Evolutionary conservation across 1,140 invertebrate species (phyloP).

Genomic region (Papilio machaon): DNA sequence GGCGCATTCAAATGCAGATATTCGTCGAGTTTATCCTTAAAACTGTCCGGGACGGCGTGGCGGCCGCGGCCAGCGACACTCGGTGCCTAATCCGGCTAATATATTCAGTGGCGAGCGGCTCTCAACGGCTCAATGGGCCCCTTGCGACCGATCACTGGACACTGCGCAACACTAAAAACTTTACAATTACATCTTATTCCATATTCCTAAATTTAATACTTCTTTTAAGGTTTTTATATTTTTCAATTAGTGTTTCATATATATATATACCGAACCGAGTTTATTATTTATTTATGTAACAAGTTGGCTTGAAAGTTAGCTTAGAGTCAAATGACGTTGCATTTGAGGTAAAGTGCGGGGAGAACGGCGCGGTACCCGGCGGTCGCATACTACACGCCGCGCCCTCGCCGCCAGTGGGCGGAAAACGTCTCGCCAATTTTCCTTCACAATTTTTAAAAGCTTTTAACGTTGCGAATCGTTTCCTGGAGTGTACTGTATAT

Average conservation of each 20-base stretch:
- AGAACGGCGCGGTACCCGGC: slow-evolving; percentile 61
- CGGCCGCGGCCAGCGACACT: slow-evolving; percentile 41
- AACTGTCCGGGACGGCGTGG: slow-evolving; percentile 60
- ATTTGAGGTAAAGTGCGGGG: slow-evolving; percentile 48
- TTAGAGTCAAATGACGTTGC: slow-evolving; percentile 34
- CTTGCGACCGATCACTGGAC: slow-evolving; percentile 63
- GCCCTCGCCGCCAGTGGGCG: slow-evolving; percentile 67
- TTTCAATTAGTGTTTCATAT: background rate
- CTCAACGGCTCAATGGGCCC: slow-evolving; percentile 55
- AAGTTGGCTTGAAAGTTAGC: slow-evolving; percentile 15
- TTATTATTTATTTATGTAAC: background rate
- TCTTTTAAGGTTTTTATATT: background rate
- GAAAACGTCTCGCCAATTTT: slow-evolving; percentile 67
- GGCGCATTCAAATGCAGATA: slow-evolving; percentile 61
- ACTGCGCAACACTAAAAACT: background rate
- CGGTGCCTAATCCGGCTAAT: slow-evolving; percentile 67
- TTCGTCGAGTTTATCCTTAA: slow-evolving; percentile 69
- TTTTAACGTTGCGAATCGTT: slow-evolving; percentile 71
- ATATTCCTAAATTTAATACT: background rate
- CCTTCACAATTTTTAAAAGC: slow-evolving; percentile 66
- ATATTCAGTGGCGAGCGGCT: slow-evolving; percentile 78
- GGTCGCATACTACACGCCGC: slow-evolving; percentile 49
- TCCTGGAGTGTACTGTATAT: slow-evolving; percentile 48
- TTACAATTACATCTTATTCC: slow-evolving; percentile 13
- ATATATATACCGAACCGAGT: background rate